Conservation (phyloP, 2,113 vertebrate genomes). For the Erinaceus europaeus region DNA sequence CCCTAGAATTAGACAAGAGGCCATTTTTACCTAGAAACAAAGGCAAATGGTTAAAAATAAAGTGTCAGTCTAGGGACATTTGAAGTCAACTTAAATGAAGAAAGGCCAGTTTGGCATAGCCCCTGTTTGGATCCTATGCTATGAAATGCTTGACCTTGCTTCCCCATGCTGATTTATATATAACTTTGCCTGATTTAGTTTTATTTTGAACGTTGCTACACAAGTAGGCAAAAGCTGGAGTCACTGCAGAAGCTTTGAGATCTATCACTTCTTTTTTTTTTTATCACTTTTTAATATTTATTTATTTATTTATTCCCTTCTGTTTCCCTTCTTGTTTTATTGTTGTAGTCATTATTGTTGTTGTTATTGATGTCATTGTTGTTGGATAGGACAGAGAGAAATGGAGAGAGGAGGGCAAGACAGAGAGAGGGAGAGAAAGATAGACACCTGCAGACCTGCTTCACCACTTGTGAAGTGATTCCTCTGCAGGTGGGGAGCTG, state of each 20-base stretch:
- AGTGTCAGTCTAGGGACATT: neutral
- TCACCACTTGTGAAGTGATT: too few species aligned
- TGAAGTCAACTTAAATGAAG: constrained; percentile 65
- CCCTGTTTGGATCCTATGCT: constrained; percentile 30
- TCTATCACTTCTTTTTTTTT: rapidly evolving
- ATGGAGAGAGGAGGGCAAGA: too few species aligned
- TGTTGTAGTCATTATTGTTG: too few species aligned
- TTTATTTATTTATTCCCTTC: too few species aligned
- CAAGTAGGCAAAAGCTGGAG: neutral
- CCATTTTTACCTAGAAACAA: constrained; percentile 58
- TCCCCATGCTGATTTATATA: constrained; percentile 34
- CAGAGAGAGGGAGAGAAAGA: too few species aligned
- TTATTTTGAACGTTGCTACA: neutral
- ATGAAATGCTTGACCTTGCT: constrained; percentile 46
- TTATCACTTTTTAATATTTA: too few species aligned
- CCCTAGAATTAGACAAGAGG: neutral
- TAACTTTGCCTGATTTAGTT: neutral
- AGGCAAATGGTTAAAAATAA: constrained; percentile 39
- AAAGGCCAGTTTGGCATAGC: constrained; percentile 52
- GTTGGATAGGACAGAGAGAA: too few species aligned
- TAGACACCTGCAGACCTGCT: too few species aligned
- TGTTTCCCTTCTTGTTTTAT: too few species aligned
- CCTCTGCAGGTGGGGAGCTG: too few species aligned
- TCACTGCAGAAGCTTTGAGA: neutral
- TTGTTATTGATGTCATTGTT: too few species aligned